Evolutionary conservation across 1,140 invertebrate genomes (phyloP).

Genomic region (Sitodiplosis mosellana): DNA sequence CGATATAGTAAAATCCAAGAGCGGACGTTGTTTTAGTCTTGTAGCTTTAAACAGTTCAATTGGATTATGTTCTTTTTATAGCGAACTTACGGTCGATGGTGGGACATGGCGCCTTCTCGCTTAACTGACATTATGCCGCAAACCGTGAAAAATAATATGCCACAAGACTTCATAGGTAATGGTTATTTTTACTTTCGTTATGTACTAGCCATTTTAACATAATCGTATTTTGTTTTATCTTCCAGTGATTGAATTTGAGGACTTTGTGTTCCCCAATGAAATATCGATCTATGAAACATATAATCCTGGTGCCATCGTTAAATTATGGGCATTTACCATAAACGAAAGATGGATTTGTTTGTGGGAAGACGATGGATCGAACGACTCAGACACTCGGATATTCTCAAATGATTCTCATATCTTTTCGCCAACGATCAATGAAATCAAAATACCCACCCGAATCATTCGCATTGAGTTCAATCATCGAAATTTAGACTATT

Average conservation of each 20-base stretch:
- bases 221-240: constrained; percentile 10
- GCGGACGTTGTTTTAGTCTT: background rate
- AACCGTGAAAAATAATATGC: constrained; percentile 41
- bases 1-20: constrained; percentile 1
- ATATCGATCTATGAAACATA: constrained; percentile 76
- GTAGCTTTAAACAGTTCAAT: background rate
- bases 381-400: constrained; percentile 16
- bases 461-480: constrained; percentile 68
- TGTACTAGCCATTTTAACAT: background rate
- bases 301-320: constrained; percentile 71
- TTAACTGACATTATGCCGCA: constrained; percentile 51
- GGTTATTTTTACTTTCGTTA: constrained; percentile 2
- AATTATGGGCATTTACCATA: constrained; percentile 50
- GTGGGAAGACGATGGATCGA: constrained; percentile 52
- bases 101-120: constrained; percentile 56
- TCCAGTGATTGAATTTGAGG: constrained; percentile 52
- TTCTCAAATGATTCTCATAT: constrained; percentile 39
- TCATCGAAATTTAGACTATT: constrained; percentile 59
- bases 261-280: constrained; percentile 52
- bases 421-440: constrained; percentile 52
- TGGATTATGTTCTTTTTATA: constrained; percentile 22
- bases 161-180: constrained; percentile 75
- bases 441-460: constrained; percentile 42
- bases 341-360: constrained; percentile 47
- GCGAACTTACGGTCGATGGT: constrained; percentile 82